Conservation (phyloP, 1,140 invertebrate genomes). For the Lasioglossum albipes region DNA sequence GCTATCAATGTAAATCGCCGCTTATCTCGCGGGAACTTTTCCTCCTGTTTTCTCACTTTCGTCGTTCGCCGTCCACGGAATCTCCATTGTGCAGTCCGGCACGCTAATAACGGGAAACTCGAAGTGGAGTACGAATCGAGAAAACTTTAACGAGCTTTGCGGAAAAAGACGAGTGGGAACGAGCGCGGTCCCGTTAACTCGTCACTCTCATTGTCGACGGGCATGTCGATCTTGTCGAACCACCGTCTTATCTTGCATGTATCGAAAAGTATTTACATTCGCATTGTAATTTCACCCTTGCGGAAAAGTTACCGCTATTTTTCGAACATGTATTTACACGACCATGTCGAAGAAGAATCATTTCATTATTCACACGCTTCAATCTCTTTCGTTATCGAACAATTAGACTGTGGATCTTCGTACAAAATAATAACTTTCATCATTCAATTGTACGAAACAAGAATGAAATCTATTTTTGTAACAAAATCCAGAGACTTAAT, state of each 20-base stretch:
- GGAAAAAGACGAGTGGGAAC: background rate
- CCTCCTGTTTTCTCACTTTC: constrained; percentile 29
- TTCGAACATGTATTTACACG: too few relatives aligned
- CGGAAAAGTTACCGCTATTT: too few relatives aligned
- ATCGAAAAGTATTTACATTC: background rate
- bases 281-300: too few relatives aligned
- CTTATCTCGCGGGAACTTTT: constrained; percentile 7
- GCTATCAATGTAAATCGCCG: background rate
- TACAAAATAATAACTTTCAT: too few relatives aligned
- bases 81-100: background rate
- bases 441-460: too few relatives aligned
- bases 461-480: too few relatives aligned
- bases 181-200: constrained; percentile 30
- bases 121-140: constrained; percentile 11
- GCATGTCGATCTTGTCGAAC: constrained; percentile 4
- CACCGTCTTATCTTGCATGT: background rate
- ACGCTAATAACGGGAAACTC: constrained; percentile 31
- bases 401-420: too few relatives aligned
- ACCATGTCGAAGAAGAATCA: too few relatives aligned
- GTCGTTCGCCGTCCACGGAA: background rate
- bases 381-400: too few relatives aligned
- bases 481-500: too few relatives aligned
- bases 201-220: constrained; percentile 39
- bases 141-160: constrained; percentile 21
- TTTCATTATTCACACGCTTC: too few relatives aligned